Conservation (phyloP, 2,888 invertebrate species). For the Timandra comae region DNA sequence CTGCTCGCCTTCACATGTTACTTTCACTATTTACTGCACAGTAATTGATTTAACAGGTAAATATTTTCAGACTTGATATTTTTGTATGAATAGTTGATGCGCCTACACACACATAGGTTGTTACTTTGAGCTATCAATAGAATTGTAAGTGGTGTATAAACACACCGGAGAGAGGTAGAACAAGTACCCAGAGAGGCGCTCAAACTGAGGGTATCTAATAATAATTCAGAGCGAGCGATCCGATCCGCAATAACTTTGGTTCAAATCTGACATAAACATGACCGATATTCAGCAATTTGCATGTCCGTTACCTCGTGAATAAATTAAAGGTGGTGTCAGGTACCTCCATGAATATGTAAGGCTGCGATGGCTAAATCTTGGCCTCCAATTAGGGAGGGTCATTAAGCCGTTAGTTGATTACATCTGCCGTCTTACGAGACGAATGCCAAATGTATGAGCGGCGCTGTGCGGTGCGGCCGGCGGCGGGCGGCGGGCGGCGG, state of each 20-base stretch:
- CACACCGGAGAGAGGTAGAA: no score
- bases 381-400: constrained; percentile 67
- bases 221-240: constrained; percentile 41
- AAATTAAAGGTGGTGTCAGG: constrained; percentile 68
- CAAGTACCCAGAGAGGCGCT: no score
- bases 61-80: no score
- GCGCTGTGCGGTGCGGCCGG: no score
- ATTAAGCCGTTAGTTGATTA: constrained; percentile 66
- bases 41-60: no score
- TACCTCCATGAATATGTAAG: constrained; percentile 74
- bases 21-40: no score
- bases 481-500: no score
- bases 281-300: constrained; percentile 75
- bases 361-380: constrained; percentile 72
- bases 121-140: no score
- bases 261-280: constrained; percentile 73
- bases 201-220: constrained; percentile 15
- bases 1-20: no score
- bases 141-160: no score
- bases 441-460: constrained; percentile 36
- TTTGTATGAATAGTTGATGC: no score
- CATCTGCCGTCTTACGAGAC: constrained; percentile 40
- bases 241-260: constrained; percentile 70
- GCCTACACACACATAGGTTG: no score
- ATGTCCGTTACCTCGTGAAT: constrained; percentile 71